Evolutionary conservation across 2,797 vertebrate species (phyloP), one percentile per base, ranked within the genome.

Genomic region (Valencia hispanica): DNA sequence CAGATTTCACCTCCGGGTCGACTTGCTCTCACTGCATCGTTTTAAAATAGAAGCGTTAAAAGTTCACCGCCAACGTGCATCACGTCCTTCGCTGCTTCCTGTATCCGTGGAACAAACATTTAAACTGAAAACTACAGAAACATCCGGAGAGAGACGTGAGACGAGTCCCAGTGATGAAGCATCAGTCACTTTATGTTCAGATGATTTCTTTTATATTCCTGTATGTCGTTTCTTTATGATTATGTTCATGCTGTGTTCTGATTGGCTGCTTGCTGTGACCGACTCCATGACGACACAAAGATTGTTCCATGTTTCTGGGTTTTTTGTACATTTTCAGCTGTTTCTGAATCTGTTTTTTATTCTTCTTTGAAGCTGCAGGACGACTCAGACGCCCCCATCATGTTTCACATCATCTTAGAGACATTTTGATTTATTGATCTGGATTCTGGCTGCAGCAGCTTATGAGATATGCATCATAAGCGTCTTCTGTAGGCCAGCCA

Each of bases 221-320:
- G 63, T 65, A 59, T 75, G 78, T 74, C 50, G 50, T 77, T 18
- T 30, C 76, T 87, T 71, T 69, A 79, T 79, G 83, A 84, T 39
- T 20, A 27, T 61, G 59, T 72, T 72, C 10, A 22, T 1, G 80
- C 84, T 86, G 72, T 72, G 53, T 80, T 92, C 83, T 84, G 89
- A 88, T 88, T 87, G 85, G 85, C 76, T 79, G 75, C 84, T 80
- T 87, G 87, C 75, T 83, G 88, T 89, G 90, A 90, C 79, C 68
- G 57, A 82, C 79, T 77, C 80, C 70, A 81, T 72, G 79, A 89
- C 25, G 86, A 91, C 90, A 87, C 82, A 78, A 85, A 82, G 89
- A 91, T 90, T 91, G 88, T 89, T 86, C n/a, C 61, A 43, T 72
- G 47, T 72, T 77, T 43, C 74, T 86, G n/a, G n/a, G n/a, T 45